phyloP scores from a whole-genome alignment of 2,113 vertebrate genomes.

The Oncorhynchus nerka region DNA sequence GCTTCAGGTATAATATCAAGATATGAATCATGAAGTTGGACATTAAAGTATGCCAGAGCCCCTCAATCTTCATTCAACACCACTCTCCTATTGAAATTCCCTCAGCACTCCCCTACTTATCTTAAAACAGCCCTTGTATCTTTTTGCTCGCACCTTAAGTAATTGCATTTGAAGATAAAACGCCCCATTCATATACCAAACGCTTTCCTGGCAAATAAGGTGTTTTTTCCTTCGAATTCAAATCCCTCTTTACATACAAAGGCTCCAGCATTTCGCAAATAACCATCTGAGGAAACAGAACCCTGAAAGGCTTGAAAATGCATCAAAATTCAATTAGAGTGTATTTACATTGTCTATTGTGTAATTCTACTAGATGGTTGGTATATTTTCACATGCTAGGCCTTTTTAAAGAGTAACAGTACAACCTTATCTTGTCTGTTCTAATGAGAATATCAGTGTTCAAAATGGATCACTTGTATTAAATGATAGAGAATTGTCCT shows the following conservation, averaged over 20 bases:
- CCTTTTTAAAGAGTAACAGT: no score
- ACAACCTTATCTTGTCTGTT: no score
- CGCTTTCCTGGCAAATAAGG: slow-evolving; percentile 29
- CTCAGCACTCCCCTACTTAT: slow-evolving; percentile 12
- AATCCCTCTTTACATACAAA: neutral
- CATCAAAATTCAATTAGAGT: no score
- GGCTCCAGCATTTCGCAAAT: neutral
- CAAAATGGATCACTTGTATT: no score
- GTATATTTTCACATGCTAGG: no score
- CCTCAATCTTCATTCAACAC: slow-evolving; percentile 42
- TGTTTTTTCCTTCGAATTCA: slow-evolving; percentile 11
- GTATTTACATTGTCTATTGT: no score
- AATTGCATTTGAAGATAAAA: slow-evolving; percentile 21
- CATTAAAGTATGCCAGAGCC: slow-evolving; percentile 32
- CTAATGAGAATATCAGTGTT: no score
- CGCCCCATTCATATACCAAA: slow-evolving; percentile 35
- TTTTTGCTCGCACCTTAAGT: slow-evolving; percentile 33
- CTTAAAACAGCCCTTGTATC: slow-evolving; percentile 36
- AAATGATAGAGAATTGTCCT: no score
- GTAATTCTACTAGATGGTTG: no score
- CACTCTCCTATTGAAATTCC: no score
- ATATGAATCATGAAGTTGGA: slow-evolving; percentile 61
- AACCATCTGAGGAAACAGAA: neutral
- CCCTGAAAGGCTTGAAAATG: no score
- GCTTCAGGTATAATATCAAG: slow-evolving; percentile 56